phyloP scores from a whole-genome alignment of 1,140 invertebrate genomes.

The Mactra quadrangularis region DNA sequence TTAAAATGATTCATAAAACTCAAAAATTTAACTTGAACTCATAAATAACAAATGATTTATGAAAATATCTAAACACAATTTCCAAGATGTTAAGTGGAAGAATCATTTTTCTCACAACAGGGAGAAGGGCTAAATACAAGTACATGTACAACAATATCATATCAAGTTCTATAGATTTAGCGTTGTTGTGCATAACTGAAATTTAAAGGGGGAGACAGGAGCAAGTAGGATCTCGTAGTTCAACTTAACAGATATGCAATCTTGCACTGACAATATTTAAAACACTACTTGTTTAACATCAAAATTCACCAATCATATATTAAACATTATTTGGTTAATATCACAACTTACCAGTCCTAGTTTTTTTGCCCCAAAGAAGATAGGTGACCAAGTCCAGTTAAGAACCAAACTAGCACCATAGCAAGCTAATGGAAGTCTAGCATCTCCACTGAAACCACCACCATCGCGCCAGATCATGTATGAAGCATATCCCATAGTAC shows the following conservation, averaged over 20 bases:
- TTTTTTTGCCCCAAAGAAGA: slow-evolving; percentile 91
- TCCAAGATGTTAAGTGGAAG: no score
- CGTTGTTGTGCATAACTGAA: background rate
- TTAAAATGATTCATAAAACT: no score
- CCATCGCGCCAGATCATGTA: slow-evolving; percentile 92
- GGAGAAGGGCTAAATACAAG: no score
- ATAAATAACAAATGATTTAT: no score
- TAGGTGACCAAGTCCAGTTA: slow-evolving; percentile 94
- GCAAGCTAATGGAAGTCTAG: slow-evolving; percentile 87
- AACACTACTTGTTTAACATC: background rate
- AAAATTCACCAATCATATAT: background rate
- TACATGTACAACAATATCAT: no score
- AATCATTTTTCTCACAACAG: no score
- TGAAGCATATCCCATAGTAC: slow-evolving; percentile 93
- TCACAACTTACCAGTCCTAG: slow-evolving; percentile 88
- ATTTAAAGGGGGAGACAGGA: background rate
- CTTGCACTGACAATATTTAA: background rate
- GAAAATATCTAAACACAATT: no score
- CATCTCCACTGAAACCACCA: slow-evolving; percentile 90
- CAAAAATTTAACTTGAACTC: no score
- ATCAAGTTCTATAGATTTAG: no score
- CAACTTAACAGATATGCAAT: no score
- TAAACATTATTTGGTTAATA: background rate
- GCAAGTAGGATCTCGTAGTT: no score
- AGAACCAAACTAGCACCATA: slow-evolving; percentile 91